Evolutionary conservation across 23 tunicate species (phyloP), one percentile per base, ranked within the genome.

Genomic region (Trididemnum nubilum): DNA sequence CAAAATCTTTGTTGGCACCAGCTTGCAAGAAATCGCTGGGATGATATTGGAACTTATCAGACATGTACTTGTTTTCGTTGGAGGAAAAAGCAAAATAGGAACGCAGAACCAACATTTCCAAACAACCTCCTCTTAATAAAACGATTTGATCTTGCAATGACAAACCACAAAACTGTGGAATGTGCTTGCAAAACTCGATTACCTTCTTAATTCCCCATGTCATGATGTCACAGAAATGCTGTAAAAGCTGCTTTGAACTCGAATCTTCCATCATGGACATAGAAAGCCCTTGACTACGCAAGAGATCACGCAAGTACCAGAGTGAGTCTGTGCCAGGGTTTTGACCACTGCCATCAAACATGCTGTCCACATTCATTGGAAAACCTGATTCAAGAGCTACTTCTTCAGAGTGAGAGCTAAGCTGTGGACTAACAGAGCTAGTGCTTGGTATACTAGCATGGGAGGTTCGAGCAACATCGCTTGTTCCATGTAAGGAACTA

Each of bases 191-290:
- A 59, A 87, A 93, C 40, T 93, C 98, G 28, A 93, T 93, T 49
- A 93, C 98, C 73, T 87, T 92, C 40, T 73, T 78, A n/a, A 92
- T 92, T 36, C 97, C 97, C 97, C 97, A 92, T 34, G 92, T 82
- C 97, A 92, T 92, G 30, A 92, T 92, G 86, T 92, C 97, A 87
- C 92, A 87, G 70, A 92, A 92, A 60, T 92, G 97, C 51, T 87
- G 97, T 40, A 92, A 52, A 23, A 92, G 76, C 12, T 84, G 78
- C 24, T 73, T 51, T 2, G 85, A 78, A 44, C 78, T 87, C 19
- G 79, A 61, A 77, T 88, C 88, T 38, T 87, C 71, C 76, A 73
- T 58, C 63, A 60, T 18, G 2, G 79, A 33, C 28, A 82, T 22
- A 22, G 83, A 69, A 24, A 85, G 26, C 1, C 89, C 89, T 54